A percentile compares a stretch with the other conserved stretches of the same genome.
Conservation (phyloP, 2,113 vertebrate genomes). For the Taxidea taxus region DNA sequence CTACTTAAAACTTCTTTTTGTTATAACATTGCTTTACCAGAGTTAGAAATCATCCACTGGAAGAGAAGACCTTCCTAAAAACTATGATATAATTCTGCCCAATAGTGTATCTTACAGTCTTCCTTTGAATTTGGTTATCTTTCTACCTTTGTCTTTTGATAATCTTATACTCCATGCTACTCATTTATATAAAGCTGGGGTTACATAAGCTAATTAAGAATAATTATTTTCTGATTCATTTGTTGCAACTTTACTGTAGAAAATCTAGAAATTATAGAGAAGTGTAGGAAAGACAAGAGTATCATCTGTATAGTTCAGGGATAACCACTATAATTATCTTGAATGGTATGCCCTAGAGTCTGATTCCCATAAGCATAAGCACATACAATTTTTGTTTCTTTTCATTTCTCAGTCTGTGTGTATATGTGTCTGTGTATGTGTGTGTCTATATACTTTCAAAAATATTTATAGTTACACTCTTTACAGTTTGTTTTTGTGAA, state of each 20-base stretch:
- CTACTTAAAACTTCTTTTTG: neutral
- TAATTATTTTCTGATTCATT: neutral
- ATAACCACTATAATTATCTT: neutral
- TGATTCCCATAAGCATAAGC: neutral
- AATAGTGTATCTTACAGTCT: neutral
- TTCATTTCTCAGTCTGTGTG: neutral
- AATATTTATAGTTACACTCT: neutral
- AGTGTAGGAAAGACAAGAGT: neutral
- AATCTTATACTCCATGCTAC: neutral
- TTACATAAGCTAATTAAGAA: neutral
- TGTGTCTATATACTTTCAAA: neutral
- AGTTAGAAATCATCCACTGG: neutral
- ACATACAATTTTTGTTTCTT: neutral
- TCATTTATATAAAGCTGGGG: neutral
- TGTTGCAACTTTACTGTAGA: neutral
- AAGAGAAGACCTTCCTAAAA: neutral
- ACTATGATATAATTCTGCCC: neutral
- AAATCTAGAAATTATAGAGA: neutral
- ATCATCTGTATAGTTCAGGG: neutral
- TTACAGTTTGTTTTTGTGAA: neutral
- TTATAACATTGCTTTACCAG: neutral
- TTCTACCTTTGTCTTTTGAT: neutral
- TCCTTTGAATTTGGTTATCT: neutral
- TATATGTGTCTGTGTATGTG: neutral
- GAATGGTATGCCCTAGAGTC: neutral